Conservation (phyloP, 2,888 invertebrate species). For the Drosophila ustulata region DNA sequence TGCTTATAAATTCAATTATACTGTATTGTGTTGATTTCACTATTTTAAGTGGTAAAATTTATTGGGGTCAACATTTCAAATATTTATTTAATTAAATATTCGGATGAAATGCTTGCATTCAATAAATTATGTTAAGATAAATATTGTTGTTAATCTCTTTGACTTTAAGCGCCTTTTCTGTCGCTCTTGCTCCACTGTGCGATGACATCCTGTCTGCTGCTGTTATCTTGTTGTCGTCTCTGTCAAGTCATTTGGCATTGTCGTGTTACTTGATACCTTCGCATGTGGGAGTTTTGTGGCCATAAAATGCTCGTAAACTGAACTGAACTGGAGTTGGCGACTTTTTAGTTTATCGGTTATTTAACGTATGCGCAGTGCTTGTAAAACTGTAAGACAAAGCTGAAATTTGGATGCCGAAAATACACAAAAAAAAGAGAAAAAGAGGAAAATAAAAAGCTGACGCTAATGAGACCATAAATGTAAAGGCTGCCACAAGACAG, state of each 20-base stretch:
- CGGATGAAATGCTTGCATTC: no score
- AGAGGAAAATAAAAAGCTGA: conserved; percentile 46
- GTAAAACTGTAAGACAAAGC: conserved; percentile 40
- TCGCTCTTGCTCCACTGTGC: conserved; percentile 38
- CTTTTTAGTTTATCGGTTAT: conserved; percentile 8
- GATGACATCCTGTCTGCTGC: conserved; percentile 23
- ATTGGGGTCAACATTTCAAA: no score
- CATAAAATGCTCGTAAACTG: conserved; percentile 11
- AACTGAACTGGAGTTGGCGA: conserved; percentile 15
- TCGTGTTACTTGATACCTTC: conserved; percentile 54
- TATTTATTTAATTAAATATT: no score
- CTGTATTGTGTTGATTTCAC: no score
- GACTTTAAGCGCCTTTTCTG: not conserved
- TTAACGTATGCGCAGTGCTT: conserved; percentile 23
- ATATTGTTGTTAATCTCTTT: not conserved
- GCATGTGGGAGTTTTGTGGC: conserved; percentile 39
- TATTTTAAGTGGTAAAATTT: no score
- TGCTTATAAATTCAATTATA: no score
- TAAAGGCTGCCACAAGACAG: conserved; percentile 56
- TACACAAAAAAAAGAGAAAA: conserved; percentile 23
- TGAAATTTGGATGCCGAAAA: conserved; percentile 22
- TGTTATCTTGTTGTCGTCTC: conserved; percentile 51
- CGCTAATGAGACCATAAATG: conserved; percentile 76
- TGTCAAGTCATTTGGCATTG: conserved; percentile 42
- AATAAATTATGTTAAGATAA: no score